Base-by-base conservation (phyloP, 2,888 invertebrate genomes). In the Apantesis nais region DNA sequence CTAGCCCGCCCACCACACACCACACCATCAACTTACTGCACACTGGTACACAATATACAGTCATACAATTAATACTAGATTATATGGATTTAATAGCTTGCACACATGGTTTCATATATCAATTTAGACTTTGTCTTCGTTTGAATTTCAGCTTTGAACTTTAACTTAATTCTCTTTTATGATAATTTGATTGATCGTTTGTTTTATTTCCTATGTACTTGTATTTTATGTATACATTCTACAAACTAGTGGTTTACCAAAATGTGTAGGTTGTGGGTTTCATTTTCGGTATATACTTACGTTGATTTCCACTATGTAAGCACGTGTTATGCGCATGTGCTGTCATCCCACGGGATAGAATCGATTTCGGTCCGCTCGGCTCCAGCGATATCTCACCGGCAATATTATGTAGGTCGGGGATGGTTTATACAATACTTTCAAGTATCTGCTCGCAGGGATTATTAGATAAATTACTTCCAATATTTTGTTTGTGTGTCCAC, bases 271-370 rank as follows among this genome's bases (percentile, higher is more conserved):
- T 48, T 52, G 1, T 14, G 34, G 48, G 48, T 48, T n/a, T 48
- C 14, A 44, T 67, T 67, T 67, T 61, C 67, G 31, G 31, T 31
- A 14, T 67, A 41, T 67, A 67, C 60, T 61, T 67, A 67, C 52
- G 48, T 48, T 62, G 63, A 63, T 39, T 44, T 34, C 62, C 55
- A 14, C 31, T 44, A 52, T 37, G 68, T 37, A 48, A 60, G 72
- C 61, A 62, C 39, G 62, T 67, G 39, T 74, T 73, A 72, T 86
- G 94, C 94, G 94, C 94, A 95, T 95, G 94, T 93, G 94, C 93
- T 80, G 86, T 83, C 88, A 91, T 94, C 94, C 94, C 93, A 86
- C 88, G 93, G 93, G 94, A 94, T 90, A 85, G 82, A 90, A 95
- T 95, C 92, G 94, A 94, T 94, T 94, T 90, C 89, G 90, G 83